Evolutionary conservation across 2,797 vertebrate genomes (phyloP).

Genomic region (Pseudocheirus occidentalis): DNA sequence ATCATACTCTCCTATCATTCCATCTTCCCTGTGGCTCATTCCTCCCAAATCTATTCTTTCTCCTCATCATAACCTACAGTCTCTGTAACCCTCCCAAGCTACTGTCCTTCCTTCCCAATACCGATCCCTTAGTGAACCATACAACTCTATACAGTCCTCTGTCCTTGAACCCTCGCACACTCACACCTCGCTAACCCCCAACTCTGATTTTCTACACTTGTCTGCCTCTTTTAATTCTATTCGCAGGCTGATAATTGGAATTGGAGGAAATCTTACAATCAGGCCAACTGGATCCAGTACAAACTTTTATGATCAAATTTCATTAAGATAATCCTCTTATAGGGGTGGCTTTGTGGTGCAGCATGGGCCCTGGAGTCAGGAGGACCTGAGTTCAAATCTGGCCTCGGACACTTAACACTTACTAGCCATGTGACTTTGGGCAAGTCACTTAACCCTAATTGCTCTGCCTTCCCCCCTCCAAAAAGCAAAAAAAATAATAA

Average conservation of each 20-base stretch:
- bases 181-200: neutral
- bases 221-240: neutral
- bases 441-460: too few species aligned
- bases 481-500: too few species aligned
- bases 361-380: too few species aligned
- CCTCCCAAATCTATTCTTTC: neutral
- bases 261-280: neutral
- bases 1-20: neutral
- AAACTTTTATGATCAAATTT: neutral
- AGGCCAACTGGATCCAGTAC: neutral
- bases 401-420: too few species aligned
- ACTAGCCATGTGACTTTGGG: too few species aligned
- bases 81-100: neutral
- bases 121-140: neutral
- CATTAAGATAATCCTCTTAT: neutral
- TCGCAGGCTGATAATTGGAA: neutral
- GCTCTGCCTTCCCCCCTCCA: too few species aligned
- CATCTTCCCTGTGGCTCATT: neutral
- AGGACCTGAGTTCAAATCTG: too few species aligned
- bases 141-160: neutral
- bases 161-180: neutral
- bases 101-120: constrained; percentile 11
- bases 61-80: neutral
- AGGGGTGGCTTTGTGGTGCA: too few species aligned
- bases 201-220: neutral